Evolutionary conservation across 2,797 vertebrate species (phyloP).

Genomic region (Argyrosomus regius): DNA sequence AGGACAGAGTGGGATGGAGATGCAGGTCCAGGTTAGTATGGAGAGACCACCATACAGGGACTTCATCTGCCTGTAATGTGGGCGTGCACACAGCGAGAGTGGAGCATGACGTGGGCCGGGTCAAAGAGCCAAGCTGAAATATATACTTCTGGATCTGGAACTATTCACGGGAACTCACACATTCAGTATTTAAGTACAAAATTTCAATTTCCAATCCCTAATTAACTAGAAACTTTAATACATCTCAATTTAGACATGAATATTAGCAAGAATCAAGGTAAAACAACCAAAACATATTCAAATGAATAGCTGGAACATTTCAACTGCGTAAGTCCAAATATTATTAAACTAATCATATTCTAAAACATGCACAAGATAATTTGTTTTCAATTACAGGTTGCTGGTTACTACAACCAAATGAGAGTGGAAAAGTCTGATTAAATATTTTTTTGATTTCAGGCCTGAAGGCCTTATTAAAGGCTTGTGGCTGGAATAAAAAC

Average conservation of each 20-base stretch:
- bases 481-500: neutral
- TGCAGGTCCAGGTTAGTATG: slow-evolving; percentile 58
- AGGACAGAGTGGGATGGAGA: slow-evolving; percentile 47
- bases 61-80: slow-evolving; percentile 50
- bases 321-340: neutral
- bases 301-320: neutral
- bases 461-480: neutral
- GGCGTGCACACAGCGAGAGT: slow-evolving; percentile 46
- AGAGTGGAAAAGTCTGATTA: slow-evolving; percentile 5
- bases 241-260: neutral
- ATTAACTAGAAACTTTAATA: neutral
- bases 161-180: neutral
- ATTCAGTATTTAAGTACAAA: neutral
- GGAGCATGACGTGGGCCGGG: slow-evolving; percentile 18
- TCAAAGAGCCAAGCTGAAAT: slow-evolving; percentile 2
- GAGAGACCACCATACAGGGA: slow-evolving; percentile 60
- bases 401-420: neutral
- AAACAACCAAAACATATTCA: neutral
- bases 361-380: slow-evolving; percentile 7
- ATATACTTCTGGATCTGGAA: neutral
- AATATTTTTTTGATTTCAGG: slow-evolving; percentile 1
- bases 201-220: neutral
- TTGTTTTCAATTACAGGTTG: slow-evolving; percentile 18
- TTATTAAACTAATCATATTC: slow-evolving; percentile 5
- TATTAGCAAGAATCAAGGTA: neutral